These are phyloP conservation scores for Odontesthes bonariensis DNA, from an alignment of 2,113 vertebrate genomes.

Conservation along the genomic window DNA sequence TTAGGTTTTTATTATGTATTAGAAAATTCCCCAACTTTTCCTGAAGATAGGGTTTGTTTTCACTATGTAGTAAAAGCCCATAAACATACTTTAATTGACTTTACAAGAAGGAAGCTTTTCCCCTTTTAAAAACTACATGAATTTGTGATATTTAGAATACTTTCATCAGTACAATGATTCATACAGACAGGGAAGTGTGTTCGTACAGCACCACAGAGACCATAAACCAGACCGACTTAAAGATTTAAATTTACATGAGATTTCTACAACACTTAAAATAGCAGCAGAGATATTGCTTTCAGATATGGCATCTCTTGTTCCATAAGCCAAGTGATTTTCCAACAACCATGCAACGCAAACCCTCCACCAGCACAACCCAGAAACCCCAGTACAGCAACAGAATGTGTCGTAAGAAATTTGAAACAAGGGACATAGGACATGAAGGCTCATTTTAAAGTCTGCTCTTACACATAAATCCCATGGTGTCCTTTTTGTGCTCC, in stretches of 20 bases:
- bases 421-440: conserved; percentile 50
- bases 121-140: not conserved
- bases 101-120: not conserved
- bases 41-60: no score
- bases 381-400: conserved; percentile 19
- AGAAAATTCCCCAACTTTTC: not conserved
- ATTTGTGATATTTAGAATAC: not conserved
- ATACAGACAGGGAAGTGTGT: not conserved
- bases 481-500: conserved; percentile 33
- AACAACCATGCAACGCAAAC: not conserved
- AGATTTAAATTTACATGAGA: conserved; percentile 10
- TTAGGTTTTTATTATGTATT: not conserved
- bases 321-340: conserved; percentile 12
- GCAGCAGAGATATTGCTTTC: conserved; percentile 2
- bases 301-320: conserved; percentile 11
- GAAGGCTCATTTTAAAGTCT: conserved; percentile 41
- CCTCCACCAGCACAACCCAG: not conserved
- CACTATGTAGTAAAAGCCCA: not conserved
- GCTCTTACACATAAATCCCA: conserved; percentile 55
- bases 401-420: conserved; percentile 39
- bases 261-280: not conserved
- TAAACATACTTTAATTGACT: not conserved
- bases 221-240: not conserved
- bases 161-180: not conserved
- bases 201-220: not conserved